These are phyloP conservation scores for Nibea coibor DNA, from an alignment of 2,113 vertebrate genomes.

Conservation along the genomic window DNA sequence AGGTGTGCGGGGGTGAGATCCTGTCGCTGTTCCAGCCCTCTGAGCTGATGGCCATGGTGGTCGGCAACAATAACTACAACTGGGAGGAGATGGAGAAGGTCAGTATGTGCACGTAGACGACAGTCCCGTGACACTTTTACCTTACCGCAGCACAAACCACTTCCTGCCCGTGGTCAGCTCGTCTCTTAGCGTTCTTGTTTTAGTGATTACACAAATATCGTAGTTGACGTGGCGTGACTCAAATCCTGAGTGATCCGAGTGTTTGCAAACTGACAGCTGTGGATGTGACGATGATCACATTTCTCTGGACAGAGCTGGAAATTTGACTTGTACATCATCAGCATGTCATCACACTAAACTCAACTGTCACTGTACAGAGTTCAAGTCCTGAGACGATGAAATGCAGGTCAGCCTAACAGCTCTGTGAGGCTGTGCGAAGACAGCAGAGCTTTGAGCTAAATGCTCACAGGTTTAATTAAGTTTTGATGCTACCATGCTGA, in stretches of 20 bases:
- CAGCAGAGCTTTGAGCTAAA: too few species aligned
- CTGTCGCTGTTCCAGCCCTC: constrained; percentile 96
- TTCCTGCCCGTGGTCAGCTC: background rate
- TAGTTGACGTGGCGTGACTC: background rate
- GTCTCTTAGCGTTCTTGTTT: background rate
- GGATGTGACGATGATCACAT: background rate
- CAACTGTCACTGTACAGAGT: too few species aligned
- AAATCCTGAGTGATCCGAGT: background rate
- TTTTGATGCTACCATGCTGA: too few species aligned
- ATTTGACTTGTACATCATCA: constrained; percentile 6
- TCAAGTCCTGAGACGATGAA: too few species aligned
- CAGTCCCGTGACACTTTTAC: background rate
- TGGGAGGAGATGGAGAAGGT: constrained; percentile 98
- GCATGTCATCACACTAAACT: background rate
- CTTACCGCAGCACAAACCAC: background rate
- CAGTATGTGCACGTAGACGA: constrained; percentile 39
- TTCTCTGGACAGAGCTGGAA: background rate
- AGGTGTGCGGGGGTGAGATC: constrained; percentile 97
- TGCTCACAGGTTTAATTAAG: too few species aligned
- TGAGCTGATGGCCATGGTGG: constrained; percentile 98
- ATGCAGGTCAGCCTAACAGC: too few species aligned
- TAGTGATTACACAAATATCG: background rate
- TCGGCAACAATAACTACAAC: constrained; percentile 97
- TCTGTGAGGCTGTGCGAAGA: too few species aligned
- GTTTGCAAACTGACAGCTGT: background rate